These are phyloP conservation scores for Nothocercus nigrocapillus DNA, from an alignment of 2,113 vertebrate genomes.

Conservation along the genomic window DNA sequence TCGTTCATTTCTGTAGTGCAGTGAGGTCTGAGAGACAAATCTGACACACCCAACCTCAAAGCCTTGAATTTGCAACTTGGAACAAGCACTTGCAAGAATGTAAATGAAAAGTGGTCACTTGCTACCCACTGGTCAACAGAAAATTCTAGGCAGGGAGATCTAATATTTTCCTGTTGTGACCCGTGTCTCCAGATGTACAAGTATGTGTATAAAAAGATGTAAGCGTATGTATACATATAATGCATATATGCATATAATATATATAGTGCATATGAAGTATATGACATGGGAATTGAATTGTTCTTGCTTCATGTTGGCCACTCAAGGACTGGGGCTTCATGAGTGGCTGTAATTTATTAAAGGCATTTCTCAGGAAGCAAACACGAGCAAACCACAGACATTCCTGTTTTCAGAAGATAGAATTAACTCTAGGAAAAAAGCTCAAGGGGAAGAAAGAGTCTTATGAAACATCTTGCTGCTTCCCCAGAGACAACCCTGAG, in stretches of 20 bases:
- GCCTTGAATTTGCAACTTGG: not conserved
- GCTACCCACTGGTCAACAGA: too few species aligned
- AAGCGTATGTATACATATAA: not conserved
- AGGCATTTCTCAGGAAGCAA: not conserved
- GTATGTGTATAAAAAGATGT: not conserved
- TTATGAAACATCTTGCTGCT: not conserved
- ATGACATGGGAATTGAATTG: not conserved
- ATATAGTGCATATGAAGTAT: not conserved
- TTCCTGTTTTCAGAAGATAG: not conserved
- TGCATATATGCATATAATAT: not conserved
- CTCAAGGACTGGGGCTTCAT: not conserved
- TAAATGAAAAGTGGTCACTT: not conserved
- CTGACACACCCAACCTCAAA: not conserved
- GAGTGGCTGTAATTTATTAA: not conserved
- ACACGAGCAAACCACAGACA: not conserved
- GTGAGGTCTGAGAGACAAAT: not conserved
- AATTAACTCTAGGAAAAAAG: not conserved
- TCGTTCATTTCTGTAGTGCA: not conserved
- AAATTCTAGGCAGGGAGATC: not conserved
- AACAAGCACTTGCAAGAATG: too few species aligned
- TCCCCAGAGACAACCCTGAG: too few species aligned
- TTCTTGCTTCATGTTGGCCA: not conserved
- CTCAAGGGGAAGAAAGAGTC: not conserved
- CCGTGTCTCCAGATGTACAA: not conserved
- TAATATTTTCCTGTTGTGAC: not conserved